Conservation (phyloP, 1,140 invertebrate species). For the Streblospio benedicti region DNA sequence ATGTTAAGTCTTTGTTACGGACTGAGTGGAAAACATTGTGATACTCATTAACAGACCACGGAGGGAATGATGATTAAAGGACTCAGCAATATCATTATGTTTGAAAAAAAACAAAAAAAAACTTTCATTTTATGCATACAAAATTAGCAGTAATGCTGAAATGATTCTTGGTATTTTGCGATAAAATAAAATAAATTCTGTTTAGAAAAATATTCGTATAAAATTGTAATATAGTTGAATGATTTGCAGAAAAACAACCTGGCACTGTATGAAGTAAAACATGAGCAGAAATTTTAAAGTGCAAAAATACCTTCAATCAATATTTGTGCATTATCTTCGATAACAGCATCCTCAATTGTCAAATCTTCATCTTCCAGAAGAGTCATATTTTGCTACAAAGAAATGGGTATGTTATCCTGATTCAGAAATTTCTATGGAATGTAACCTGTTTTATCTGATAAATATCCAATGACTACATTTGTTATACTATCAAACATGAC, state of each 20-base stretch:
- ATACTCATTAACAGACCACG: no score
- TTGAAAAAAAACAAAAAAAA: neutral
- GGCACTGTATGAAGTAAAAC: no score
- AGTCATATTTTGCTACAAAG: slow-evolving; percentile 45
- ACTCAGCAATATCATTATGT: no score
- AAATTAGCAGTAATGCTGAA: neutral
- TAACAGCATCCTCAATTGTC: slow-evolving; percentile 60
- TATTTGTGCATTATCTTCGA: slow-evolving; percentile 64
- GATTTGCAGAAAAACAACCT: no score
- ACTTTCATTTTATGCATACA: neutral
- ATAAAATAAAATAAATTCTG: neutral
- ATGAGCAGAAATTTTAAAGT: no score
- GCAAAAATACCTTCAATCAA: slow-evolving; percentile 57
- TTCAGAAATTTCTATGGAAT: no score
- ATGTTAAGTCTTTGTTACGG: slow-evolving; percentile 75
- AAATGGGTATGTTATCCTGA: no score
- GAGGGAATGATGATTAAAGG: no score
- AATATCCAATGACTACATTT: no score
- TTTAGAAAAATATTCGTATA: neutral
- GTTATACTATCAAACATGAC: no score
- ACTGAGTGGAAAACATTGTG: slow-evolving; percentile 46
- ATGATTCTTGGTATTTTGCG: neutral
- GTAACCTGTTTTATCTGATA: no score
- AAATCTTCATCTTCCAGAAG: slow-evolving; percentile 68
- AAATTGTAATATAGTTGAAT: no score